Base-by-base conservation (phyloP, 2,888 invertebrate species). In the Enchytraeus crypticus region DNA sequence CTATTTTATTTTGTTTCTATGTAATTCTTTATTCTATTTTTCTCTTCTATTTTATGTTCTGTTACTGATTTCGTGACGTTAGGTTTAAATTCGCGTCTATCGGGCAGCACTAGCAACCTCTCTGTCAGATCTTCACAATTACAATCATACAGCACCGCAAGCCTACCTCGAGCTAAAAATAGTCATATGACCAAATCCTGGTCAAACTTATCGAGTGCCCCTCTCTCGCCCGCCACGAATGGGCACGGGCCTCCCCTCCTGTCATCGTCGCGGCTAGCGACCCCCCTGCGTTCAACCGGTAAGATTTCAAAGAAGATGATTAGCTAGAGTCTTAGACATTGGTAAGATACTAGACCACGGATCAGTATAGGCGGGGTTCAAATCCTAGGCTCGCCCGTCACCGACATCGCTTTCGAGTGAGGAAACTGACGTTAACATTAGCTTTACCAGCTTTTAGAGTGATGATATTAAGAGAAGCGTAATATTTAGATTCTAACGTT, bases 111-210 rank as follows among this genome's bases (percentile, higher is more conserved):
- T 21, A 59, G 43, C 32, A 59, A 26, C 34, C 53, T 53, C 26
- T 27, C 59, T 18, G n/a, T 34, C 23, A 54, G 27, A 34, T 34
- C 30, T 14, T 33, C 54, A 18, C 34, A 5, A 33, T 21, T 23
- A 27, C 32, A 51, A 51, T 33, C 38, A n/a, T 8, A 27, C n/a
- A 47, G 26, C 38, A 23, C 46, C 18, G 32, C 23, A 8, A 57
- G 21, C 23, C 46, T 57, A 29, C 45, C 57, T 26, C 27, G 46
- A 1, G 26, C 27, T 14, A 34, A 43, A 2, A 45, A 43, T 45
- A 57, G 46, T 14, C 46, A 43, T 29, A 27, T 57, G 21, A 32
- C 57, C 27, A 57, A 57, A 32, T 57, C 57, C 4, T 57, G 57
- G 45, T 46, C 57, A 29, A 57, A 57, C 23, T 30, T 57, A 46